Evolutionary conservation across 2,113 vertebrate genomes (phyloP), one percentile per base, ranked within the genome.

Genomic region (Empidonax traillii): DNA sequence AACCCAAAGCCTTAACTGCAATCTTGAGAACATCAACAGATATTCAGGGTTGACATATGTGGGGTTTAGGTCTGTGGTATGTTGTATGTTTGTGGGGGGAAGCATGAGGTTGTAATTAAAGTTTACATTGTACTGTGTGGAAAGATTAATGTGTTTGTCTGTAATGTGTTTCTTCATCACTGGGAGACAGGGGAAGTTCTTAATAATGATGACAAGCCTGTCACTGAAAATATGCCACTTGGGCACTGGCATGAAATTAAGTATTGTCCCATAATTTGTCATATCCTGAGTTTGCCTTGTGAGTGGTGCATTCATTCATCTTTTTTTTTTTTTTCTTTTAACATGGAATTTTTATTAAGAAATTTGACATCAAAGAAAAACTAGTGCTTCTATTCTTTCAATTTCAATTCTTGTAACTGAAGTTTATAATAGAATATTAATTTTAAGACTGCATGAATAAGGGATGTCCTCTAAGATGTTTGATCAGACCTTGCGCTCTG

Each of bases 101-200:
- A 93, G 78, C 95, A 96, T 96, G 90, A 96, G 95, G 95, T 96
- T 97, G 82, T 90, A 94, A 96, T 97, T 97, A 96, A 96, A 75
- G 85, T 95, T 96, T 96, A 91, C 91, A 88, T 94, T 95, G 87
- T 96, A 91, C 82, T 95, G 51, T 93, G 96, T 74, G 75, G 95
- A 94, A 97, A 97, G 94, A 97, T 97, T 96, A 96, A 97, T 97
- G 93, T 90, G 75, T 95, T 94, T 96, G 87, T 90, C 95, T 96
- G 95, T 91, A 93, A 89, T 71, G 85, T 90, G 93, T 96, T 97
- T 96, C 96, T 96, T 97, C 94, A 93, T 96, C 82, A 90, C 51
- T 83, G 86, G 82, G 75, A 75, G 47, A 66, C 89, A 66, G 49
- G 85, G 94, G 95, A 96, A 96, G 93, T 96, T 96, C 93, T 94